Base-by-base conservation (phyloP, 1,140 invertebrate species). In the Papilio glaucus region DNA sequence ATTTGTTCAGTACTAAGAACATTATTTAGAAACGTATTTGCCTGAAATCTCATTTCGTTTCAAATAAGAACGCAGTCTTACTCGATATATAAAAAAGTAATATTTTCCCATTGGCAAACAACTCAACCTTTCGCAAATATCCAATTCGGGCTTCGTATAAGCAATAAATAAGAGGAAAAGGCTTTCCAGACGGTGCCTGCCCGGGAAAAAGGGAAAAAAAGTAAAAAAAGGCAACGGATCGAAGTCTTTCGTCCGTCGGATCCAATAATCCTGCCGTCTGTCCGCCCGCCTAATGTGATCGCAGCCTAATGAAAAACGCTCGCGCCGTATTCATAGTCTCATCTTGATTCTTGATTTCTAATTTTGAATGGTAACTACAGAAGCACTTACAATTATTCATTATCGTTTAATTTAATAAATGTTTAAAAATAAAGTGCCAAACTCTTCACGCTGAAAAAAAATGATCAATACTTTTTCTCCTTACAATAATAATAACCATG, bases 131-230 rank as follows among this genome's bases (percentile, higher is more conserved):
- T 88, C 83, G 86, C 87, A 90, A 92, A 92, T 91, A 91, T 91
- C 89, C 90, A 90, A 92, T 92, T 92, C 87, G 81, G 79, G 83
- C 77, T 88, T 80, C 89, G 89, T 92, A 92, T 92, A 92, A 92
- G 90, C 90, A 91, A 91, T 92, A 91, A 92, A 92, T 92, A 92
- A 92, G 87, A 88, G 90, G 90, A 90, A 90, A 90, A 89, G 87
- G 85, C 87, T 89, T 91, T 85, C 90, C 88, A 90, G 89, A 91
- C 88, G 84, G 84, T 79, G 78, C 83, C 78, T 77, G 80, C 73
- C 70, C 75, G 76, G 77, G 74, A 77, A 82, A 83, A 81, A 71
- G 60, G 60, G 18, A 70, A 73, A 78, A 83, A 89, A 88, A 85
- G 79, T 72, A 65, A 77, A 86, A 87, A 87, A 83, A 90, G 85